A percentile compares a stretch with the other conserved stretches of the same genome.
phyloP scores from a whole-genome alignment of 2,888 invertebrate genomes.

The Auanema freiburgensis region DNA sequence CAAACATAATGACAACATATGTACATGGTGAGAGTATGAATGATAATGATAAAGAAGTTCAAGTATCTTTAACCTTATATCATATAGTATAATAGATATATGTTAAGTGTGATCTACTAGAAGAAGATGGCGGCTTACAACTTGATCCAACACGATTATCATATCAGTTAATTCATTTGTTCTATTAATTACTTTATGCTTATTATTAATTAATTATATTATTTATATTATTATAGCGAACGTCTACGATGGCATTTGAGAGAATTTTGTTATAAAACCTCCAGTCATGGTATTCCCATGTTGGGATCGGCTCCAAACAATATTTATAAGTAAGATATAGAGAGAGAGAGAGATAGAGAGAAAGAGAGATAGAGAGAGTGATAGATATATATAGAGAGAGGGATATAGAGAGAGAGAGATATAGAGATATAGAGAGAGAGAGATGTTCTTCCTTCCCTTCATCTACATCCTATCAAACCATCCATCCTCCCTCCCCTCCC shows the following conservation, averaged over 20 bases:
- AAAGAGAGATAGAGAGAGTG: no score
- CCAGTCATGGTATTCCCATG: constrained; percentile 60
- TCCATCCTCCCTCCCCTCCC: no score
- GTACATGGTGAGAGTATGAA: constrained; percentile 46
- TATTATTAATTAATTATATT: not conserved
- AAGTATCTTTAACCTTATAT: constrained; percentile 2
- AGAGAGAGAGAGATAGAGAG: no score
- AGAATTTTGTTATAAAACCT: constrained; percentile 60
- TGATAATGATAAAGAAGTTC: constrained; percentile 44
- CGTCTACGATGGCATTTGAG: constrained; percentile 53
- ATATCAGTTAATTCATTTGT: constrained; percentile 32
- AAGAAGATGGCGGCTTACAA: constrained; percentile 52
- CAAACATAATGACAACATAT: constrained; percentile 40
- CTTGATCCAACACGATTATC: constrained; percentile 53
- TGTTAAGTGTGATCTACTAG: constrained; percentile 51
- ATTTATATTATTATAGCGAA: constrained; percentile 29
- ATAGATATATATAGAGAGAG: no score
- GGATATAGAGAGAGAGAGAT: no score
- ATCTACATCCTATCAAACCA: no score
- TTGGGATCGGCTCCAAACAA: constrained; percentile 53
- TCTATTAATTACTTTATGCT: not conserved
- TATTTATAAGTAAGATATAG: constrained; percentile 36
- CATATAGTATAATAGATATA: not conserved
- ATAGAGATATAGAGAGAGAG: no score
- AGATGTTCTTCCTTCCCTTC: no score